A percentile compares a stretch with the other conserved stretches of the same genome.
Evolutionary conservation across 2,797 vertebrate species (phyloP).

Genomic region (Paramormyrops hopkinsi): DNA sequence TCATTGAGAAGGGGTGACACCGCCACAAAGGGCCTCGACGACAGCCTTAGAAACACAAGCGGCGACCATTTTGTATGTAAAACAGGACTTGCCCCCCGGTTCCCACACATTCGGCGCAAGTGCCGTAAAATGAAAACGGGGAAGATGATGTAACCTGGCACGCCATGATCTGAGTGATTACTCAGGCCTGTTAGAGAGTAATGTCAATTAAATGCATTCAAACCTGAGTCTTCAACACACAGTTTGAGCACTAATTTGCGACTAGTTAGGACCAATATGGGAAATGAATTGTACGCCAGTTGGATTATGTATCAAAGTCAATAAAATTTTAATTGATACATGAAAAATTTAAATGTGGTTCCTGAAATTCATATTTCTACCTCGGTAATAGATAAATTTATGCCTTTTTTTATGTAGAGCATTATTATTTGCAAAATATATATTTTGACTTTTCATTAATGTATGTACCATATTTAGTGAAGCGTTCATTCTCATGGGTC

Average conservation of each 20-base stretch:
- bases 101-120: conserved; percentile 83
- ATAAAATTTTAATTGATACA: not conserved
- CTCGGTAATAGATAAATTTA: not conserved
- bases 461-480: not conserved
- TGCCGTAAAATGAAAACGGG: conserved; percentile 42
- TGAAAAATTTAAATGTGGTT: not conserved
- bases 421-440: not conserved
- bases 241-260: not conserved
- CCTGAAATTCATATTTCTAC: not conserved
- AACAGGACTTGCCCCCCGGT: conserved; percentile 82
- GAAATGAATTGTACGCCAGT: not conserved
- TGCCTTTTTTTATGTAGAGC: not conserved
- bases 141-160: not conserved
- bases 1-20: conserved; percentile 95
- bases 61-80: conserved; percentile 75
- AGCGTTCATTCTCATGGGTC: not conserved
- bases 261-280: not conserved
- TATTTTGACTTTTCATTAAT: not conserved
- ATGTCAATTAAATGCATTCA: conserved; percentile 53
- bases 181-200: conserved; percentile 45
- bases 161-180: not conserved
- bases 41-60: conserved; percentile 78
- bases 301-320: not conserved
- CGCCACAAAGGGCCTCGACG: conserved; percentile 95
- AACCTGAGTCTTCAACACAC: conserved; percentile 21